Base-by-base conservation (phyloP, 2,797 vertebrate species). In the Psittacula derbiana region DNA sequence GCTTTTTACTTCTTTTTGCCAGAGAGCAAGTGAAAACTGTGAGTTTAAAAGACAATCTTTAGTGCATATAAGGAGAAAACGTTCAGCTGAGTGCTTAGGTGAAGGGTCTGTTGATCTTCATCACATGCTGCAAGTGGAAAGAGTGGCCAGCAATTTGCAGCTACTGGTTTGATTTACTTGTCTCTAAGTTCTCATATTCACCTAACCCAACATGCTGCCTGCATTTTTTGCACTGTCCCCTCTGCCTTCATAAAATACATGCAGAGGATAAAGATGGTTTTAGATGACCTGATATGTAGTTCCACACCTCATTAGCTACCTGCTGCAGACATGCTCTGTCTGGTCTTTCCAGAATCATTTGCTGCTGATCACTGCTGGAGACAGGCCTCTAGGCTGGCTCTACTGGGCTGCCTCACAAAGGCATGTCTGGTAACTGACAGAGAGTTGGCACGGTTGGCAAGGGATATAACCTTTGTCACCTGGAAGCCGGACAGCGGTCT, bases 1-100 rank as follows among this genome's bases (percentile, higher is more conserved):
- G 25, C 10, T 67, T 93, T 92, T 92, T 74, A 65, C 24, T 18
- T 91, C 55, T 73, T 69, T 79, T 57, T 90, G 20, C 24, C 43
- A 74, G 57, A 65, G n/a, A 55, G 43, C 44, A 27, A 73, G 64
- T 79, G 24, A 71, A 80, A 89, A 46, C 19, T 57, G 8, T 75
- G 64, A 79, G 30, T 62, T 75, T 36, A 70, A 92, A 79, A 74
- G 80, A 25, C 1, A 1, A 28, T 60, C 46, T 80, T 76, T n/a
- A 60, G 1, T 43, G 27, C 18, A 33, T 6, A 7, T 21, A 38
- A 49, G 55, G 57, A 76, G 49, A 60, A 79, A 76, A 27, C 11
- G 19, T n/a, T 79, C 41, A 71, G 15, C 33, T 55, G 50, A 49
- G 62, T 61, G 52, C 41, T 73, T 66, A 57, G 10, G 43, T 83